A percentile compares a stretch with the other conserved stretches of the same genome.
phyloP scores from a whole-genome alignment of 2,113 vertebrate species.

The Syrmaticus mikado region DNA sequence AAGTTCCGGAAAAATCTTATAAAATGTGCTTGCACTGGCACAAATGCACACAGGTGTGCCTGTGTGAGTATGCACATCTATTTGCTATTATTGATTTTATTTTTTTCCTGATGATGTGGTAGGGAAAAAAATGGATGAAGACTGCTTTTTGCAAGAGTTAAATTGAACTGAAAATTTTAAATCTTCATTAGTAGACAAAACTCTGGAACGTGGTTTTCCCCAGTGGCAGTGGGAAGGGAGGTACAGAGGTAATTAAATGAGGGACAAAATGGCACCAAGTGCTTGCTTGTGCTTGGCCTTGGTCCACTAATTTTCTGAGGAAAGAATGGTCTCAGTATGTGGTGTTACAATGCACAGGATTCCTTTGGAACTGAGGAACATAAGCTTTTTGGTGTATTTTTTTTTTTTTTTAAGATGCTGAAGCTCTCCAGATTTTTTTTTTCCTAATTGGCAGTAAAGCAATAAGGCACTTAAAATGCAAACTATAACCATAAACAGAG shows the following conservation, averaged over 20 bases:
- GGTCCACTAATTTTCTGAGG: background rate
- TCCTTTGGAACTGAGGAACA: background rate
- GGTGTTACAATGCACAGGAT: background rate
- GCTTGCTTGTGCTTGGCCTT: background rate
- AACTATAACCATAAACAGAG: background rate
- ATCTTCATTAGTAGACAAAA: background rate
- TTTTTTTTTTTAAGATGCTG: background rate
- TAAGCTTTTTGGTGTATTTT: too few species aligned
- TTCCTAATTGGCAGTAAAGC: background rate
- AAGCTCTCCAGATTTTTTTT: background rate
- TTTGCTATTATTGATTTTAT: background rate
- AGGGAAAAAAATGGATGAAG: background rate
- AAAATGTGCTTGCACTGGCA: background rate
- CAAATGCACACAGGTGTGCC: too few species aligned
- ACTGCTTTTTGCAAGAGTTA: background rate
- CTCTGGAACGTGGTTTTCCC: background rate
- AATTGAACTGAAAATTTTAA: background rate
- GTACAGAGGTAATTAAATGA: background rate
- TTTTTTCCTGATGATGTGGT: background rate
- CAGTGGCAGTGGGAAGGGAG: background rate
- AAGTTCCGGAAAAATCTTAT: background rate
- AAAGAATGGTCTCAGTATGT: background rate
- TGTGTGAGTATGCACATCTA: fast-evolving
- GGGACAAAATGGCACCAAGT: background rate
- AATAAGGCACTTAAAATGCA: conserved; percentile 9